Base-by-base conservation (phyloP, 2,888 invertebrate species). In the Troilus luridus region DNA sequence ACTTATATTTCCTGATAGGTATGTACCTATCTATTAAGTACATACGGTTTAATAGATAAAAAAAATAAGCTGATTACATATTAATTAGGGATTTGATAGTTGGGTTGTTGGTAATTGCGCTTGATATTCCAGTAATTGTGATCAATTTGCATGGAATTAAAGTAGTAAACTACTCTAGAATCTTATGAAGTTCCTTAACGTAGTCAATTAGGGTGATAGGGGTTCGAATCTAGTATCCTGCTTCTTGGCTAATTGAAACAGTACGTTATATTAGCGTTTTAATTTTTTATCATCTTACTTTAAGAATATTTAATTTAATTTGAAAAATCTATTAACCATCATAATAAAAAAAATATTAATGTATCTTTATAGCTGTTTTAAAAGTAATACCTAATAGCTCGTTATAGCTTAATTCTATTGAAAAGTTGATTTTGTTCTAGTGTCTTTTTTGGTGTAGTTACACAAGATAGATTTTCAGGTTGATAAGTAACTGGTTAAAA, bases 121-220 rank as follows among this genome's bases (percentile, higher is more conserved):
- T 67, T 67, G 67, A 67, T 67, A 67, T 67, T 24, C 24, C 24
- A 67, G 72, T 77, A 77, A 77, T 77, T 77, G 72, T 41, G 72
- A 77, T 77, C 27, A 41, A 77, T 77, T 77, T 77, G 72, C 41
- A 19, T 77, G 27, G 17, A 77, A 77, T 77, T 77, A 77, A 67
- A 77, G 17, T 77, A 77, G 72, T 41, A 41, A 77, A 77, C 27
- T 77, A 27, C 12, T 2, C 17, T 77, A 41, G 72, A 17, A 77
- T 19, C 72, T 41, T 24, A 77, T 41, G 72, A 77, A 24, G 72
- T 41, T 41, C 72, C 72, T 77, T 41, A 77, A 41, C 72, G 1
- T 27, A 17, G 27, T 41, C 27, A 77, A 77, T 77, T 77, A 77
- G 17, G 17, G 19, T 1, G 72, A 77, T 77, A 8, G 72, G 41